A percentile compares a stretch with the other conserved stretches of the same genome.
Conservation (phyloP, 2,113 vertebrate genomes). For the Tringa solitaria region DNA sequence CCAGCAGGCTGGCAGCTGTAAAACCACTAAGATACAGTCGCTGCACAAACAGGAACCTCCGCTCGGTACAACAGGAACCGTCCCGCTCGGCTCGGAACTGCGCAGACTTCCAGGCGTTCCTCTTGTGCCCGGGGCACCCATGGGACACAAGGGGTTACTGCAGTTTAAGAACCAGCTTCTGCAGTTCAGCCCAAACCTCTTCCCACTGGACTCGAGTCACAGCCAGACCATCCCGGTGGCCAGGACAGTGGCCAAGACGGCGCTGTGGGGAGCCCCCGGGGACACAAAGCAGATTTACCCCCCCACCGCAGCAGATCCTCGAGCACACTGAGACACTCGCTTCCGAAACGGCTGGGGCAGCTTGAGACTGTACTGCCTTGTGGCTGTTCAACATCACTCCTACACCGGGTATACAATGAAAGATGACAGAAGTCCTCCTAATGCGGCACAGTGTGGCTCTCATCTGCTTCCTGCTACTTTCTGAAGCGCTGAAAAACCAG, state of each 20-base stretch:
- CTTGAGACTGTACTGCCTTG: neutral
- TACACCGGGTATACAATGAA: fast-evolving
- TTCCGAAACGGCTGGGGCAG: neutral
- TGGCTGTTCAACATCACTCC: neutral
- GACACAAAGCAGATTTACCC: too few species aligned
- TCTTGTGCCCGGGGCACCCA: neutral
- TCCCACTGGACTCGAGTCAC: fast-evolving
- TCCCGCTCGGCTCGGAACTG: neutral
- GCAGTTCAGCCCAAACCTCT: neutral
- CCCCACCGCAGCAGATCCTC: too few species aligned
- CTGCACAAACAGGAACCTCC: conserved; percentile 26
- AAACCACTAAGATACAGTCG: neutral
- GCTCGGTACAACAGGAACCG: neutral
- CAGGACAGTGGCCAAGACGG: too few species aligned
- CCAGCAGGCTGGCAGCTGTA: neutral
- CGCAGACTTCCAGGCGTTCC: neutral
- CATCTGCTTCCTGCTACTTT: neutral
- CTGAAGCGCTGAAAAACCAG: neutral
- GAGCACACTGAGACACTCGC: neutral
- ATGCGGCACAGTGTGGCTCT: fast-evolving
- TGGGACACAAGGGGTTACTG: neutral
- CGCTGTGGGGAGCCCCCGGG: neutral
- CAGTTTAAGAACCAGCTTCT: neutral
- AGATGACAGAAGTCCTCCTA: neutral
- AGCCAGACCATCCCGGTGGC: too few species aligned